Conservation (phyloP, 2,888 invertebrate genomes). For the Clepsis dumicolana region DNA sequence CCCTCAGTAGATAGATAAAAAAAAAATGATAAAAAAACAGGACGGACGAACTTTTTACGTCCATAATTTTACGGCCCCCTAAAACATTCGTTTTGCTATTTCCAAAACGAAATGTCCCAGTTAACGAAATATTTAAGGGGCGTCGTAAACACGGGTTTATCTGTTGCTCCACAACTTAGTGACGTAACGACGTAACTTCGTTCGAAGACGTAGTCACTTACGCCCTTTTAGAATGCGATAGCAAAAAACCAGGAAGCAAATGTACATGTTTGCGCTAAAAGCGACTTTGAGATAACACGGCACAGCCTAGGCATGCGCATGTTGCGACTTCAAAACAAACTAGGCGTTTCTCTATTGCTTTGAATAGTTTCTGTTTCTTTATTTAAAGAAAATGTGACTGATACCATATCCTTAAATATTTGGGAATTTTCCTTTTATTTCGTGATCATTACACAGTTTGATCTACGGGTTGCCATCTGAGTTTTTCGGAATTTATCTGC, state of each 20-base stretch:
- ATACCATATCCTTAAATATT: too few relatives aligned
- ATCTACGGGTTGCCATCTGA: too few relatives aligned
- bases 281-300: background rate
- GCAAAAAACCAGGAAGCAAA: background rate
- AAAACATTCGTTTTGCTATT: slow-evolving; percentile 16
- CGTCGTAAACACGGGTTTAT: slow-evolving; percentile 29
- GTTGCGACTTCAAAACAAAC: too few relatives aligned
- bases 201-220: background rate
- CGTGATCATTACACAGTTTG: too few relatives aligned
- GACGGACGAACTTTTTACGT: slow-evolving; percentile 21
- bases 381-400: too few relatives aligned
- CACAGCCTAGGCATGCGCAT: background rate
- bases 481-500: too few relatives aligned
- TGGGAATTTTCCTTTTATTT: too few relatives aligned
- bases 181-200: background rate
- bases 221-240: background rate
- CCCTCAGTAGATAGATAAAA: too few relatives aligned
- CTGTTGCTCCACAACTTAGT: background rate
- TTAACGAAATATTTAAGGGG: slow-evolving; percentile 23
- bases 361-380: too few relatives aligned
- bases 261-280: background rate
- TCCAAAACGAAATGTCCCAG: background rate
- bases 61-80: slow-evolving; percentile 18
- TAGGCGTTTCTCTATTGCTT: too few relatives aligned
- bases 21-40: too few relatives aligned